Evolutionary conservation across 2,797 vertebrate species (phyloP).

Genomic region (Clamator glandarius): DNA sequence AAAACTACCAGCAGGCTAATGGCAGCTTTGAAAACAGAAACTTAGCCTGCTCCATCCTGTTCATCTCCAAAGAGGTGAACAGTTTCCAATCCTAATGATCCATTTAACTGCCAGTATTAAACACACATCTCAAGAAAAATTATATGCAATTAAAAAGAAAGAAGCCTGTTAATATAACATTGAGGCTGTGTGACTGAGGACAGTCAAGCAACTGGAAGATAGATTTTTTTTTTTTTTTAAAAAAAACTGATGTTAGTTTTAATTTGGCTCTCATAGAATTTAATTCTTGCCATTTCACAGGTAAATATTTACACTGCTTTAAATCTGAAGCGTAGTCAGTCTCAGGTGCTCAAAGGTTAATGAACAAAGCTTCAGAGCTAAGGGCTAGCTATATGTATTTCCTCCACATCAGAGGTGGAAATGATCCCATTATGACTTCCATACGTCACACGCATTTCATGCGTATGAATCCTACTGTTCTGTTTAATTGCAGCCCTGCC

Average conservation of each 20-base stretch:
- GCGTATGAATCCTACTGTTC: background rate
- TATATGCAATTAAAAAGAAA: background rate
- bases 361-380: background rate
- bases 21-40: conserved; percentile 17
- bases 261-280: background rate
- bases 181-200: background rate
- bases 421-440: background rate
- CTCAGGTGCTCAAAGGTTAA: conserved; percentile 23
- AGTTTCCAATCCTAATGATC: conserved; percentile 5
- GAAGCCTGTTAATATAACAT: background rate
- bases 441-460: background rate
- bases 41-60: background rate
- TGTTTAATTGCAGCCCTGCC: background rate
- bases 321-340: background rate
- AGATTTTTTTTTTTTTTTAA: background rate
- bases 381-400: background rate
- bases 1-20: conserved; percentile 1
- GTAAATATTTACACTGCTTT: conserved; percentile 22
- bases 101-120: conserved; percentile 22
- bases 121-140: conserved; percentile 11
- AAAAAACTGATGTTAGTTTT: background rate
- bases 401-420: background rate
- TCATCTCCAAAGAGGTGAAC: background rate
- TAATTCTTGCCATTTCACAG: background rate
- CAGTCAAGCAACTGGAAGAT: background rate